Percentiles rank a stretch among this genome's conserved stretches.
Evolutionary conservation across 2,113 vertebrate genomes (phyloP).

Genomic region (Melanostigma gelatinosum): DNA sequence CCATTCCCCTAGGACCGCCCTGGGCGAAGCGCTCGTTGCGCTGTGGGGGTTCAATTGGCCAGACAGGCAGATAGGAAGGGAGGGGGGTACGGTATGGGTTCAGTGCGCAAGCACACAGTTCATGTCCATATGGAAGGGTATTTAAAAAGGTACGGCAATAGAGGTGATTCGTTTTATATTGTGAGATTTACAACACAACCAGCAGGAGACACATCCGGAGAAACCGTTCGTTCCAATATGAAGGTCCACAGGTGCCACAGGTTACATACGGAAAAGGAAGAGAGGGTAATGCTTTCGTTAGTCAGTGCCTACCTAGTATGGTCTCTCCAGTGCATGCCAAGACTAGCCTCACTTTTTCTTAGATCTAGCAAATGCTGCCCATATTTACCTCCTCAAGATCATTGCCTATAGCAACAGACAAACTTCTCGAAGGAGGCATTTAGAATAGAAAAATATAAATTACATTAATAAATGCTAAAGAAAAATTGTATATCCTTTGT

Average conservation of each 20-base stretch:
- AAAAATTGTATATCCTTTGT: background rate
- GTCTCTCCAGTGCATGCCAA: conserved; percentile 72
- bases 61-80: conserved; percentile 64
- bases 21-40: conserved; percentile 98
- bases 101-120: conserved; percentile 70
- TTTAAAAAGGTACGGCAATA: conserved; percentile 25
- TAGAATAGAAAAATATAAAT: background rate
- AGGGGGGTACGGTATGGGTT: conserved; percentile 29
- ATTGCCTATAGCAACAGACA: background rate
- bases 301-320: conserved; percentile 76
- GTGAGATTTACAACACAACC: conserved; percentile 77
- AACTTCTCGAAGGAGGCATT: background rate
- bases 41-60: conserved; percentile 88
- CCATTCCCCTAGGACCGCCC: conserved; percentile 93
- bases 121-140: conserved; percentile 73
- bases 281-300: conserved; percentile 98
- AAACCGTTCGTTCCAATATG: conserved; percentile 99
- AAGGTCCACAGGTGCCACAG: conserved; percentile 99
- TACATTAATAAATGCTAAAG: background rate
- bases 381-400: background rate
- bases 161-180: conserved; percentile 58
- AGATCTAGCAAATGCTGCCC: conserved; percentile 5
- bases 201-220: conserved; percentile 89
- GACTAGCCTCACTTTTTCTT: conserved; percentile 19
- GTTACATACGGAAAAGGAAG: conserved; percentile 99